A percentile compares a stretch with the other conserved stretches of the same genome.
Conservation (phyloP, 2,113 vertebrate genomes). For the Pluvialis apricaria region DNA sequence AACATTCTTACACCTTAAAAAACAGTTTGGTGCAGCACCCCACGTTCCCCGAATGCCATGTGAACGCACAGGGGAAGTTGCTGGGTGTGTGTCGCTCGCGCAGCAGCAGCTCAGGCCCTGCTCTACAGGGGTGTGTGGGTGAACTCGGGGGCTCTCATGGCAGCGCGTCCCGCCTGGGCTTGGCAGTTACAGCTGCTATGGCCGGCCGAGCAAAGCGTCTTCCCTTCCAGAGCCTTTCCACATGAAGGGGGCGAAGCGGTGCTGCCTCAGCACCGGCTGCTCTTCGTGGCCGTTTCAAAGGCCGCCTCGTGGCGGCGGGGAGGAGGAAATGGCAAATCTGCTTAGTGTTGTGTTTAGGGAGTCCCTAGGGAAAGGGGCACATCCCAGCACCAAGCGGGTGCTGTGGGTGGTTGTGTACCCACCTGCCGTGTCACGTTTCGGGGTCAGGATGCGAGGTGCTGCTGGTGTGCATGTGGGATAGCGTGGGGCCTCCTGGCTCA, state of each 20-base stretch:
- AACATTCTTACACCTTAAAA: background rate
- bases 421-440: rapidly evolving
- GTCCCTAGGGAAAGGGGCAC: rapidly evolving
- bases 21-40: rapidly evolving
- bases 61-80: rapidly evolving
- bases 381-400: background rate
- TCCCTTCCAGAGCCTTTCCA: background rate
- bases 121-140: background rate
- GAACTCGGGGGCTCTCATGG: background rate
- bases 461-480: rapidly evolving
- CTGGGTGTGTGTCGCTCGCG: rapidly evolving
- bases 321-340: background rate
- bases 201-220: background rate
- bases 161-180: background rate
- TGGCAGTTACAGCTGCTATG: rapidly evolving
- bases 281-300: background rate
- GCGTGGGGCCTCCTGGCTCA: background rate
- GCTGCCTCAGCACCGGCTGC: background rate
- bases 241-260: rapidly evolving
- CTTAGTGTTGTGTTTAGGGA: rapidly evolving
- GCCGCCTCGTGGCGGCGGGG: background rate
- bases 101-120: rapidly evolving
- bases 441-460: background rate
- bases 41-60: rapidly evolving
- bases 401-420: rapidly evolving